Evolutionary conservation across 2,113 vertebrate genomes (phyloP).

Genomic region (Trematocara unimaculatum): DNA sequence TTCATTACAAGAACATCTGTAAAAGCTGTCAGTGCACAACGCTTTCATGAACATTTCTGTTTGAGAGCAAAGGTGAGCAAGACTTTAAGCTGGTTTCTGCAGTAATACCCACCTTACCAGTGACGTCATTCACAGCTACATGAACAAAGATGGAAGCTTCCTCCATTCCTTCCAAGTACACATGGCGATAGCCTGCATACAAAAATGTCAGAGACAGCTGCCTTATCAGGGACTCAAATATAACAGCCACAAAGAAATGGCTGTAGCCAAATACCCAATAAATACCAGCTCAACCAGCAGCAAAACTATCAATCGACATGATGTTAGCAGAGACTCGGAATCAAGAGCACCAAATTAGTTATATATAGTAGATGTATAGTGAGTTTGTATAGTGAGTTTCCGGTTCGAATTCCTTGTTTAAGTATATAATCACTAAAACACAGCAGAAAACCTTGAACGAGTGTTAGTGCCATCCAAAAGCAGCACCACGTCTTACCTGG

Average conservation of each 20-base stretch:
- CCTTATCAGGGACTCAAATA: neutral
- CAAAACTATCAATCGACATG: neutral
- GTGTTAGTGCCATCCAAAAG: neutral
- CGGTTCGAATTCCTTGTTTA: neutral
- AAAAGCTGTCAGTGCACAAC: neutral
- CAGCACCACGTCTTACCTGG: constrained; percentile 73
- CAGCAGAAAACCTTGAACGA: neutral
- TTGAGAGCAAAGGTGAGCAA: neutral
- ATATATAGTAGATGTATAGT: neutral
- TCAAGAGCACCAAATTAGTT: neutral
- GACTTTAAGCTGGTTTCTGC: neutral
- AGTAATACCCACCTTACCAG: constrained; percentile 90
- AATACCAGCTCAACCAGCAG: neutral
- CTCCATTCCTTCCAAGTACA: constrained; percentile 97
- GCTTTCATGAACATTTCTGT: neutral
- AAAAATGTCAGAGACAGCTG: neutral
- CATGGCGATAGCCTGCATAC: constrained; percentile 88
- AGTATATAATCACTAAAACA: neutral
- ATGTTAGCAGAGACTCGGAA: neutral
- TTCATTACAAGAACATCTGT: neutral
- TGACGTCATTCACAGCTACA: constrained; percentile 89
- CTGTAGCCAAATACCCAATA: neutral
- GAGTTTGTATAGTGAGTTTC: neutral
- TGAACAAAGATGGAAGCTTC: constrained; percentile 98
- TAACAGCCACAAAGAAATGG: neutral